Base-by-base conservation (phyloP, 2,888 invertebrate genomes). In the Gasteruption jaculator region DNA sequence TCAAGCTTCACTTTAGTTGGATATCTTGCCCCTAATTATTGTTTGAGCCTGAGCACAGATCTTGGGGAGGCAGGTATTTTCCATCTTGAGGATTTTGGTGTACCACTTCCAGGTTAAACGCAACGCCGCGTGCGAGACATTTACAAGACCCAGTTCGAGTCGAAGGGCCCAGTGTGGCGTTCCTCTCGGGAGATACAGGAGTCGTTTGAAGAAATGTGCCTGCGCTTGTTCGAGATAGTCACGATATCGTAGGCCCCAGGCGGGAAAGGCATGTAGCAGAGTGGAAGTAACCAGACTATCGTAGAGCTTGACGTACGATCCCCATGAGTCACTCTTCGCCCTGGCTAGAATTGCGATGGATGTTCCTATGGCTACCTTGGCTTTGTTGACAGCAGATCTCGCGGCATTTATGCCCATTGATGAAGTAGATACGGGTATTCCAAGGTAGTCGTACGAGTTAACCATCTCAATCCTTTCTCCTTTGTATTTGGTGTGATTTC, bases 401-500 rank as follows among this genome's bases (percentile, higher is more conserved):
- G 39, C 19, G 5, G 46, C 35, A 7, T n/a, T 22, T 19, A 20
- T 8, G 2, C 45, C 45, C 30, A 31, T 4, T 12, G 36, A 20
- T 12, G 41, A 41, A 11, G 30, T 25, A 10, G 35, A 29, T 8
- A 45, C 12, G 10, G 30, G 19, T 3, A 45, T 15, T 21, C 41
- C 45, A 10, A 37, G 30, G 16, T 45, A 45, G n/a, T 37, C 19
- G 10, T 37, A 41, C 5, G 24, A 26, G 5, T 42, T 34, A 5
- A 49, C 50, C 5, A 45, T 41, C 25, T 51, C 49, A 14, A 53
- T 37, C 1, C 18, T 12, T 11, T 35, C 21, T 3, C 39, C 35
- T 6, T 41, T 27, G 14, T 38, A 49, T 27, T 14, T 26, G 10
- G 34, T 39, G 18, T 26, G 29, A 19, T 3, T 10, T 16, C 7